A percentile compares a stretch with the other conserved stretches of the same genome.
Conservation (phyloP, 2,113 vertebrate genomes). For the Pelvicachromis taeniatus region DNA sequence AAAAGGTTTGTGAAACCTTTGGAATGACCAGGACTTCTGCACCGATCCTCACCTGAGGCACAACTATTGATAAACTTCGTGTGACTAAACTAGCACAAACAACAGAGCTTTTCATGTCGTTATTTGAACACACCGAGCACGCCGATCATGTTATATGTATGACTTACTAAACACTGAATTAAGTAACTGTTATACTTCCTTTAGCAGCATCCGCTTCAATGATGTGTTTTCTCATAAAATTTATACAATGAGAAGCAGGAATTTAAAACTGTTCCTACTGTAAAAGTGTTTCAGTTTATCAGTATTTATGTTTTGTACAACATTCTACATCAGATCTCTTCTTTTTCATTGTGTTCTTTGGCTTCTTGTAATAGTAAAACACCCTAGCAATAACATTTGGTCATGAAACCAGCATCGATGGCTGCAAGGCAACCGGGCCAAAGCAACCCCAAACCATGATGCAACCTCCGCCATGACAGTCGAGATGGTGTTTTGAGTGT, state of each 20-base stretch:
- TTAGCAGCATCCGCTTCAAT: not conserved
- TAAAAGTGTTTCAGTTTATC: not conserved
- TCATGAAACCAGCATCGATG: not conserved
- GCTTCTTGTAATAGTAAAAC: not conserved
- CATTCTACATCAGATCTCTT: not conserved
- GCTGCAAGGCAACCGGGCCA: not conserved
- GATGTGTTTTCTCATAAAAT: rapidly evolving
- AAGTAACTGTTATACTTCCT: not conserved
- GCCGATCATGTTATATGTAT: not conserved
- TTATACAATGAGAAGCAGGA: not conserved
- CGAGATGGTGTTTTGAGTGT: not conserved
- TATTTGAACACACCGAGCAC: not conserved
- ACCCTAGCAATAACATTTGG: not conserved
- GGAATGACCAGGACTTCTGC: not conserved
- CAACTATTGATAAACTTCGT: not conserved
- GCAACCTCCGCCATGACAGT: not conserved
- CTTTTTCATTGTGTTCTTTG: not conserved
- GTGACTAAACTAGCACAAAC: not conserved
- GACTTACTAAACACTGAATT: not conserved
- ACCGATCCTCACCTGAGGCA: not conserved
- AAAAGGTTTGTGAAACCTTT: not conserved
- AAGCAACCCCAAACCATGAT: not conserved
- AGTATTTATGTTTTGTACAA: not conserved
- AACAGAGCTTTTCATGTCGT: not conserved
- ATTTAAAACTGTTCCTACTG: too few species aligned